Evolutionary conservation across 2,113 vertebrate genomes (phyloP).

Genomic region (Sinosuthora webbiana): DNA sequence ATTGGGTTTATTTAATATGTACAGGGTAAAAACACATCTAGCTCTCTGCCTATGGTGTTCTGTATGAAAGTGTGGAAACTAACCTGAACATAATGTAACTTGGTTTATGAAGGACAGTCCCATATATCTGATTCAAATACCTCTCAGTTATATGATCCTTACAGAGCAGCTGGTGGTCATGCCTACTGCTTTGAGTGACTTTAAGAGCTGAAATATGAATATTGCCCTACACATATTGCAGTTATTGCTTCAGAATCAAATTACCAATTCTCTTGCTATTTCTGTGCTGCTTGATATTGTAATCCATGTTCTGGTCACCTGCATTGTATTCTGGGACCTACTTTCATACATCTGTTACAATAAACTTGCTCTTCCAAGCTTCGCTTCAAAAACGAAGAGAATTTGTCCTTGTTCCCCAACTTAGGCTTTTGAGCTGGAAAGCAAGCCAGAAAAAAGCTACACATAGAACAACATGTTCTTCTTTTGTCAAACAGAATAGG

Average conservation of each 20-base stretch:
- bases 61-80: not conserved
- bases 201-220: constrained; percentile 12
- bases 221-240: not conserved
- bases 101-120: not conserved
- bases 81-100: not conserved
- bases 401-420: not conserved
- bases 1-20: constrained; percentile 22
- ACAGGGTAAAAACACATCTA: constrained; percentile 9
- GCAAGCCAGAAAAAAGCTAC: not conserved
- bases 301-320: not conserved
- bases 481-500: not conserved
- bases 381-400: not conserved
- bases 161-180: not conserved
- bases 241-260: constrained; percentile 7
- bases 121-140: not conserved
- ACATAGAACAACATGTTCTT: not conserved
- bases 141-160: not conserved
- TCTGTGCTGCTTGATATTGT: not conserved
- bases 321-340: constrained; percentile 24
- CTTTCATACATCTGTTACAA: not conserved
- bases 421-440: constrained; percentile 32
- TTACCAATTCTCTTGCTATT: not conserved
- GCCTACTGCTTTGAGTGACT: not conserved
- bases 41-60: not conserved
- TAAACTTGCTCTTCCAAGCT: not conserved